Base-by-base conservation (phyloP, 2,113 vertebrate species). In the Charadrius vociferus region DNA sequence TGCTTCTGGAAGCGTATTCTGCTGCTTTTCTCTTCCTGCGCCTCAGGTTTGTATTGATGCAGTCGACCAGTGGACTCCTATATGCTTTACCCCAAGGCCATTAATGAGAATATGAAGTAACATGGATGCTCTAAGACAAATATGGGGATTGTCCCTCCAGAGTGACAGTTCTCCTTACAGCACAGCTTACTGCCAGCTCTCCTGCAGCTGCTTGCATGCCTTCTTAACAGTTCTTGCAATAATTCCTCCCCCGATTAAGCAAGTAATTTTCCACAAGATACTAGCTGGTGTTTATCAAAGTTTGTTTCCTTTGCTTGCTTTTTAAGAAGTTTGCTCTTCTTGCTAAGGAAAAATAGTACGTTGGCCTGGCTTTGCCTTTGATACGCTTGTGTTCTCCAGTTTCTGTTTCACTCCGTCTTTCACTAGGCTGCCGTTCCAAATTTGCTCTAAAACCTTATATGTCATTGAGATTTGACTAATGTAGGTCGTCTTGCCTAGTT, bases 101-200 rank as follows among this genome's bases (percentile, higher is more conserved):
- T 39, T 61, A 56, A 70, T 26, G 13, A 85, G 34, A 49, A 45
- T 15, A 41, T 16, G 27, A 66, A 88, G 66, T 22, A 65, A 41
- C 6, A 13, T 0, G 1, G 30, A 13, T 73, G 12, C 14, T 16
- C 16, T 52, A 36, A 80, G n/a, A 52, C 4, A 37, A 2, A 34
- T 16, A 4, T 0, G 0, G 21, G 26, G 4, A 39, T 22, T 18
- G 5, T 37, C 7, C 19, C 32, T 86, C 19, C 59, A 39, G 37
- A 37, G 18, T 53, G 62, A 65, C 32, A 47, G 14, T 50, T 84
- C 39, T 77, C 34, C 63, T 43, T 53, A 65, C 13, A 58, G 17
- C 21, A 36, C 26, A 55, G 11, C 6, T 79, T 55, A 14, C 27
- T 22, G 29, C 32, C 61, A 68, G 13, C 20, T 61, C 6, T 88